A percentile compares a stretch with the other conserved stretches of the same genome.
These are phyloP conservation scores for Listronotus oregonensis DNA, from an alignment of 1,140 invertebrate genomes.

Conservation along the genomic window DNA sequence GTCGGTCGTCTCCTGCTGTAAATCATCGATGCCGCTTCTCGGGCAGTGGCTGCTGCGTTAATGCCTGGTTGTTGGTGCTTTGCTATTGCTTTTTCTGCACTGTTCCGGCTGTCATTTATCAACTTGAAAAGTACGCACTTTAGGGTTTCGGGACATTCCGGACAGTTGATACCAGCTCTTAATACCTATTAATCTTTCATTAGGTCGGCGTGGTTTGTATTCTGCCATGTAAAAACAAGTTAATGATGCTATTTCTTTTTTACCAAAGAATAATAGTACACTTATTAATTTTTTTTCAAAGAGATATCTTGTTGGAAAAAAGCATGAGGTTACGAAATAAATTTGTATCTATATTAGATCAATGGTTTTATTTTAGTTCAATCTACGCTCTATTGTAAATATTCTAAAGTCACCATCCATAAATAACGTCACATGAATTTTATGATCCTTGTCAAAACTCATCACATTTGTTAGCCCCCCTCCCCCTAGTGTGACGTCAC, in stretches of 20 bases:
- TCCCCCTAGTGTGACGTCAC: too few species aligned
- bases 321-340: too few species aligned
- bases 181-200: constrained; percentile 24
- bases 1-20: constrained; percentile 27
- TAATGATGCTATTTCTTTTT: background rate
- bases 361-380: too few species aligned
- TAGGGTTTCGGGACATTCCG: constrained; percentile 5
- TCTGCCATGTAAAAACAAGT: background rate
- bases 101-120: constrained; percentile 18
- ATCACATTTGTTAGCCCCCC: too few species aligned
- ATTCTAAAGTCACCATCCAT: too few species aligned
- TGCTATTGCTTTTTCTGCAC: constrained; percentile 21
- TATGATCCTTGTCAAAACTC: too few species aligned
- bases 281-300: too few species aligned
- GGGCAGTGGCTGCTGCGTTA: constrained; percentile 20
- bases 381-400: too few species aligned
- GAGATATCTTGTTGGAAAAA: too few species aligned
- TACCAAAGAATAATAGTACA: too few species aligned
- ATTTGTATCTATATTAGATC: too few species aligned
- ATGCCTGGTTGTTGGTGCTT: constrained; percentile 22
- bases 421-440: too few species aligned
- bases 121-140: constrained; percentile 19
- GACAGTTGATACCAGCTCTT: constrained; percentile 12
- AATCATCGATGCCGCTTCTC: constrained; percentile 26
- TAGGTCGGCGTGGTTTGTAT: constrained; percentile 6